Evolutionary conservation across 2,113 vertebrate species (phyloP), one percentile per base, ranked within the genome.

Genomic region (Chaenogobius annularis): DNA sequence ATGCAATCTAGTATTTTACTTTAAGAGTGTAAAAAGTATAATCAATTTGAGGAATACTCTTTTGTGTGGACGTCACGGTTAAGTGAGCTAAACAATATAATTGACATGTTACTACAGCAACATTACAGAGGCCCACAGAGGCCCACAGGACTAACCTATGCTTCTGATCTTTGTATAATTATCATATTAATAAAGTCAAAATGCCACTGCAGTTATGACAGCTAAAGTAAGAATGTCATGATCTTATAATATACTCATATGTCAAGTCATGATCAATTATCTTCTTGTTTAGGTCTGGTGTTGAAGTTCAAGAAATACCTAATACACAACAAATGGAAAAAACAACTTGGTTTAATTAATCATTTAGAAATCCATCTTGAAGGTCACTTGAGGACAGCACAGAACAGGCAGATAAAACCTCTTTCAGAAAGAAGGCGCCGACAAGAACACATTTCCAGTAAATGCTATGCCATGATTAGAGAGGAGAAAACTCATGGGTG

Each of bases 181-280:
- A 91, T 87, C 86, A 88, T 90, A 88, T 91, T 91, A 91, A 92
- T 90, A 83, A 88, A 92, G 79, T 82, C 80, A 88, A 87, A 75
- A 74, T 84, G 88, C 87, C 82, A 88, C 85, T 90, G 91, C 85
- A 85, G 70, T 77, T 83, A 80, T 88, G 88, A 80, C 88, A 90
- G 84, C 81, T 83, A 83, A 89, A 79, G 80, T 81, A 87, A 76
- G 68, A 86, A 83, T 31, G 26, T 31, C 26, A 31, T 31, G 26
- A 31, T 31, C 26, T 31, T 31, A 31, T 31, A 31, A 31, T 31
- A 31, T 31, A 31, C 26, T 31, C 26, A 31, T 31, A 31, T 1
- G 26, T 31, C 4, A 31, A 31, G 26, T 31, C 26, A 31, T 31
- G 26, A n/a, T 4, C 26, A 31, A 86, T 88, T 83, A 76, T 69